Conservation (phyloP, 2,888 invertebrate genomes). For the Hipparchia sbordonii region DNA sequence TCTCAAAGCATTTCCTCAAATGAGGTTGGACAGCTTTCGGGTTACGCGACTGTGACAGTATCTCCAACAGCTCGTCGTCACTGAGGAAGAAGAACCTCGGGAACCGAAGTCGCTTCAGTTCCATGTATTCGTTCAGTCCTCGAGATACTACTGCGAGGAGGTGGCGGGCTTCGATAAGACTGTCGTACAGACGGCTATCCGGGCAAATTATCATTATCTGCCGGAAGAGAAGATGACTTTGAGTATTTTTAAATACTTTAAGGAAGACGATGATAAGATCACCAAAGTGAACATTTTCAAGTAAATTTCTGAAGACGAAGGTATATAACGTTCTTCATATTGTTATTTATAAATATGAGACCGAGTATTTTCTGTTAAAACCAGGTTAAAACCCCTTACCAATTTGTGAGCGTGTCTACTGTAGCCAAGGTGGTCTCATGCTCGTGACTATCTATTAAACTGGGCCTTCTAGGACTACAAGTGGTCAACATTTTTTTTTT, state of each 20-base stretch:
- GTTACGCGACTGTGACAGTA: slow-evolving; percentile 90
- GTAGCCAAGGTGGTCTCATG: too few relatives aligned
- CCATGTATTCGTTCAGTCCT: slow-evolving; percentile 90
- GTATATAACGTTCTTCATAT: too few relatives aligned
- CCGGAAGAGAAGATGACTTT: neutral
- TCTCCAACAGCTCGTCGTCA: slow-evolving; percentile 91
- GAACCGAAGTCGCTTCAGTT: slow-evolving; percentile 88
- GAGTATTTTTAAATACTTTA: too few relatives aligned
- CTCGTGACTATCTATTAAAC: too few relatives aligned
- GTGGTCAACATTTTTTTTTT: too few relatives aligned
- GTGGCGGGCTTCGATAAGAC: slow-evolving; percentile 86
- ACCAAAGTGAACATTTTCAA: too few relatives aligned
- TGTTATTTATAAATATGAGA: too few relatives aligned
- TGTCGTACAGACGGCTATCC: slow-evolving; percentile 86
- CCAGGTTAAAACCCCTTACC: too few relatives aligned
- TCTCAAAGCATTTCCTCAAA: slow-evolving; percentile 92
- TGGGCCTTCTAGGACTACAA: too few relatives aligned
- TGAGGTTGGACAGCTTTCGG: slow-evolving; percentile 91
- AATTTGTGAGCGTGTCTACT: too few relatives aligned
- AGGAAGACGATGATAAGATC: neutral
- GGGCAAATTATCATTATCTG: slow-evolving; percentile 86
- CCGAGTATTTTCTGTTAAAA: too few relatives aligned
- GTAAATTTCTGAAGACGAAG: too few relatives aligned
- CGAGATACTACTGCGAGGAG: slow-evolving; percentile 88
- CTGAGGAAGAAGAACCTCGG: slow-evolving; percentile 91